phyloP scores from a whole-genome alignment of 2,888 invertebrate genomes.

The Phengaris alcon region DNA sequence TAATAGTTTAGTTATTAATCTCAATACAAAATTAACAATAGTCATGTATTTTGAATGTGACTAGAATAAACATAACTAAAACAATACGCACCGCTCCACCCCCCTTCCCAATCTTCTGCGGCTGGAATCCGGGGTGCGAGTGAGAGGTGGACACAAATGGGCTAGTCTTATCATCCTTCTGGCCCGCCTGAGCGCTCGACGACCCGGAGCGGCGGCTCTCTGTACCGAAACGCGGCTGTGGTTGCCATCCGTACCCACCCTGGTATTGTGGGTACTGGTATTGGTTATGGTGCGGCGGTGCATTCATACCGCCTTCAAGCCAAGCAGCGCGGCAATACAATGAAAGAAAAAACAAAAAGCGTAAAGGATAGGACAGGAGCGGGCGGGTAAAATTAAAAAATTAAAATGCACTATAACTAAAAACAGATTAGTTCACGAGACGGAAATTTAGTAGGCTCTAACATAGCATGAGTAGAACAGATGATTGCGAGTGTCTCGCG shows the following conservation, averaged over 20 bases:
- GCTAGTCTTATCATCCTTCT: slow-evolving; percentile 84
- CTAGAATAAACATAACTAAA: neutral
- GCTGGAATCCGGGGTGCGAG: slow-evolving; percentile 95
- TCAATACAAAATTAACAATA: neutral
- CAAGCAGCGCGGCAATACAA: slow-evolving; percentile 78
- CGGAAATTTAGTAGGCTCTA: slow-evolving; percentile 63
- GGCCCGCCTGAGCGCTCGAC: slow-evolving; percentile 49
- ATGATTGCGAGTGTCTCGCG: slow-evolving; percentile 54
- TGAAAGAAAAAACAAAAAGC: slow-evolving; percentile 79
- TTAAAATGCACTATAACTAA: slow-evolving; percentile 27
- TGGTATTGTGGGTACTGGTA: slow-evolving; percentile 77
- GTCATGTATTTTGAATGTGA: too few species aligned
- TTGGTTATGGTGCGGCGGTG: slow-evolving; percentile 78
- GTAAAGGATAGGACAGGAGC: slow-evolving; percentile 68
- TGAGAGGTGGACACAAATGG: slow-evolving; percentile 93
- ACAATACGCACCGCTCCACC: slow-evolving; percentile 71
- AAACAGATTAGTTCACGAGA: slow-evolving; percentile 31
- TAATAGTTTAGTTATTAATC: too few species aligned
- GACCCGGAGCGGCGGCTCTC: slow-evolving; percentile 60
- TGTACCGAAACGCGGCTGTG: slow-evolving; percentile 75
- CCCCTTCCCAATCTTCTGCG: slow-evolving; percentile 94
- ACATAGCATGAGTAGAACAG: slow-evolving; percentile 49
- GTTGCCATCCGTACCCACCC: slow-evolving; percentile 63
- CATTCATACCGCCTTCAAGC: slow-evolving; percentile 80
- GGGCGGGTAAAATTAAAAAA: slow-evolving; percentile 62